Base-by-base conservation (phyloP, 2,113 vertebrate species). In the Pedionomus torquatus region DNA sequence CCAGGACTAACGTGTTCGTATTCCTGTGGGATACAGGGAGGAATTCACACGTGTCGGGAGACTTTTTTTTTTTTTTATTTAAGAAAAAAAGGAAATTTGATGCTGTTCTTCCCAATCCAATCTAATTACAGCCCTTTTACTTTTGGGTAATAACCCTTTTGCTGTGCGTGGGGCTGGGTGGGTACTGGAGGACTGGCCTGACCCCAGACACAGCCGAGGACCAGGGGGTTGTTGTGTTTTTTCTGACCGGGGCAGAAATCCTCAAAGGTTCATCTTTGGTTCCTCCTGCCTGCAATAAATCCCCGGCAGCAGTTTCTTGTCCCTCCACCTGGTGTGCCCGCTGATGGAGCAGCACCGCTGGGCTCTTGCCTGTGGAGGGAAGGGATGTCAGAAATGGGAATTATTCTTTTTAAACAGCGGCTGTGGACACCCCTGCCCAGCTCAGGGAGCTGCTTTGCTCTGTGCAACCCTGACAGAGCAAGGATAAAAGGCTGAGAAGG, bases 1-100 rank as follows among this genome's bases (percentile, higher is more conserved):
- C 16, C 0, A 0, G 28, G 33, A 39, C 9, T 51, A 51, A 37
- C 0, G 0, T 30, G 33, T 24, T 41, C 17, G 1, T 41, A 12
- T 33, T 48, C 23, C 75, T 80, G 21, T 52, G 63, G 37, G 30
- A 37, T 43, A 20, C 51, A 35, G 49, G 54, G 16, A 85, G 12
- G 58, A 49, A 26, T 63, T 63, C 13, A 15, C 9, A 16, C 11
- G 33, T 33, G 30, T 31, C 30, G 13, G 7, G 35, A 90, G 46
- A 20, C 14, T 20, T 5, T 25, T 63, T 58, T 37, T 35, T 37
- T 39, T 25, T 30, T 31, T 60, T 60, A 41, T 24, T 35, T 60
- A 30, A 28, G 28, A 28, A 46, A 33, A n/a, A 10, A 7, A 26
- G 11, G 6, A 17, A 25, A 6, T 23, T 11, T 35, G 17, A 30